These are phyloP conservation scores for Clupea harengus DNA, from an alignment of 2,113 vertebrate genomes.

Conservation along the genomic window DNA sequence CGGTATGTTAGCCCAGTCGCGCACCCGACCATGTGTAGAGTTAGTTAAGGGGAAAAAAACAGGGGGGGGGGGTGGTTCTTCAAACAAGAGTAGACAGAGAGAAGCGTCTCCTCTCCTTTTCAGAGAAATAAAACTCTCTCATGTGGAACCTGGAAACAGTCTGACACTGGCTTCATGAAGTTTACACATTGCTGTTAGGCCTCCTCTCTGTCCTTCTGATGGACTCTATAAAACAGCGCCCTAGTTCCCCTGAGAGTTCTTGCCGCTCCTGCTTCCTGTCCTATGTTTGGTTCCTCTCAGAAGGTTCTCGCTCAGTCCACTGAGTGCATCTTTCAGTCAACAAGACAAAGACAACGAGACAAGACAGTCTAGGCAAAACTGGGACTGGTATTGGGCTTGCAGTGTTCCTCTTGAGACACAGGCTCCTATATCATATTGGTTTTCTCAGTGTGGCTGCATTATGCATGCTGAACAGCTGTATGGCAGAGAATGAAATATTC, in stretches of 20 bases:
- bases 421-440: background rate
- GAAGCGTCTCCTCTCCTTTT: constrained; percentile 23
- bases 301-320: background rate
- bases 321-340: background rate
- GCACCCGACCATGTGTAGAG: constrained; percentile 19
- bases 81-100: constrained; percentile 51
- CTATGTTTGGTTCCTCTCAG: constrained; percentile 21
- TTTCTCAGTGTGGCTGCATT: background rate
- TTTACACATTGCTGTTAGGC: constrained; percentile 43
- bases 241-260: background rate
- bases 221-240: constrained; percentile 38
- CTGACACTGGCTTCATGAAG: constrained; percentile 39
- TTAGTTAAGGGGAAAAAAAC: constrained; percentile 13
- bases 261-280: constrained; percentile 10
- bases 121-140: constrained; percentile 33
- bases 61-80: background rate
- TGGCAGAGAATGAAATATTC: constrained; percentile 40
- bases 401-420: background rate
- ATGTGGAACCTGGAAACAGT: constrained; percentile 35
- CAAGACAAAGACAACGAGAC: too few species aligned
- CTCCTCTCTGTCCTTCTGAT: constrained; percentile 36
- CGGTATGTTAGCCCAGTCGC: constrained; percentile 47
- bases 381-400: background rate
- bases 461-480: constrained; percentile 31
- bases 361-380: too few species aligned